Percentiles rank a stretch among this genome's conserved stretches.
phyloP scores from a whole-genome alignment of 2,797 vertebrate species.

The Emys orbicularis region DNA sequence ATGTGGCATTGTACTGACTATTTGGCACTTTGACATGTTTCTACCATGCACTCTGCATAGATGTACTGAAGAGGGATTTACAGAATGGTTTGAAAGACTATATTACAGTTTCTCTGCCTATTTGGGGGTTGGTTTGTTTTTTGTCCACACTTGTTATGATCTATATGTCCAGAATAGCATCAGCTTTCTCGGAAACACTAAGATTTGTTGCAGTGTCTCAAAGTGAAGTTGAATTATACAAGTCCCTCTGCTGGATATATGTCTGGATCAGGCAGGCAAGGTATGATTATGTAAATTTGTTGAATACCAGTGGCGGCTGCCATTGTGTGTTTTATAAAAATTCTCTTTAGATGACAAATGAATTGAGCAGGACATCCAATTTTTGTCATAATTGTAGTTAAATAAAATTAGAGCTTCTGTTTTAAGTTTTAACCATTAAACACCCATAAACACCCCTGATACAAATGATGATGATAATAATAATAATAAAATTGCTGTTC shows the following conservation, averaged over 20 bases:
- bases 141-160: background rate
- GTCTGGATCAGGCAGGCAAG: background rate
- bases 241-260: background rate
- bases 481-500: no score
- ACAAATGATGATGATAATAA: no score
- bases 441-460: no score
- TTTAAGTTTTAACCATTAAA: no score
- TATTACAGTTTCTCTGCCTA: background rate
- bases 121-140: background rate
- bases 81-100: background rate
- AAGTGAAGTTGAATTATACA: background rate
- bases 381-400: background rate
- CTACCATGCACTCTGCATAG: background rate
- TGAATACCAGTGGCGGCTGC: background rate
- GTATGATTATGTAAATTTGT: background rate
- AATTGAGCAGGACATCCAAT: background rate
- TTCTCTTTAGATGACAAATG: background rate
- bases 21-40: background rate
- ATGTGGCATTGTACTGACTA: background rate
- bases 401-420: background rate
- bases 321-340: background rate
- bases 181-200: background rate
- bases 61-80: background rate
- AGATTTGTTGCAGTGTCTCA: background rate
- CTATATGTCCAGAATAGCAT: fast-evolving